phyloP scores from a whole-genome alignment of 2,888 invertebrate species.

The Eupithecia abbreviata region DNA sequence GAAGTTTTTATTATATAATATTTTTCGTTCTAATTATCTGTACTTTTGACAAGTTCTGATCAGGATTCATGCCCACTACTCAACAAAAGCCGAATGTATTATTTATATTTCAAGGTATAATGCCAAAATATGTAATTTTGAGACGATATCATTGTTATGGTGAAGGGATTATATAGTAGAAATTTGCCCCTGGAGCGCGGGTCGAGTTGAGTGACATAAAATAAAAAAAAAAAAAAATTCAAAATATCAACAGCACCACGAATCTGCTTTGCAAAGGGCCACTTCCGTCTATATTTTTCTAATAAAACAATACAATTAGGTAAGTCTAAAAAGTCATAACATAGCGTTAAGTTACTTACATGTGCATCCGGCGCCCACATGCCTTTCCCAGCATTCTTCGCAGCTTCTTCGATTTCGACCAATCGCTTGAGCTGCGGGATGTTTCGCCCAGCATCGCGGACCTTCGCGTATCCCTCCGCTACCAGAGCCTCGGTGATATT shows the following conservation, averaged over 20 bases:
- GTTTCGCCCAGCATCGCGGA: constrained; percentile 85
- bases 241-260: background rate
- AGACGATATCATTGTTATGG: too few relatives aligned
- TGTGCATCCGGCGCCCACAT: constrained; percentile 85
- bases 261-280: background rate
- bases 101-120: too few relatives aligned
- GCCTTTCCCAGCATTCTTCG: constrained; percentile 94
- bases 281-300: background rate
- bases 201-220: too few relatives aligned
- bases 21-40: background rate
- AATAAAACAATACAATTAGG: background rate
- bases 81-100: too few relatives aligned
- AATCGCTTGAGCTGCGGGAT: constrained; percentile 87
- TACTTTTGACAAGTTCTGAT: too few relatives aligned
- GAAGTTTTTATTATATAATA: background rate
- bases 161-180: too few relatives aligned
- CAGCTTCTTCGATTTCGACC: constrained; percentile 94
- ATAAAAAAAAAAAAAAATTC: background rate
- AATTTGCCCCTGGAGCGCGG: too few relatives aligned
- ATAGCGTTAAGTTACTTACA: constrained; percentile 50
- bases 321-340: background rate
- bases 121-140: too few relatives aligned
- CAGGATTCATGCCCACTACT: too few relatives aligned
- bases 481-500: constrained; percentile 95
- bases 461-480: constrained; percentile 94